Base-by-base conservation (phyloP, 2,888 invertebrate species). In the Caenorhabditis sp. region DNA sequence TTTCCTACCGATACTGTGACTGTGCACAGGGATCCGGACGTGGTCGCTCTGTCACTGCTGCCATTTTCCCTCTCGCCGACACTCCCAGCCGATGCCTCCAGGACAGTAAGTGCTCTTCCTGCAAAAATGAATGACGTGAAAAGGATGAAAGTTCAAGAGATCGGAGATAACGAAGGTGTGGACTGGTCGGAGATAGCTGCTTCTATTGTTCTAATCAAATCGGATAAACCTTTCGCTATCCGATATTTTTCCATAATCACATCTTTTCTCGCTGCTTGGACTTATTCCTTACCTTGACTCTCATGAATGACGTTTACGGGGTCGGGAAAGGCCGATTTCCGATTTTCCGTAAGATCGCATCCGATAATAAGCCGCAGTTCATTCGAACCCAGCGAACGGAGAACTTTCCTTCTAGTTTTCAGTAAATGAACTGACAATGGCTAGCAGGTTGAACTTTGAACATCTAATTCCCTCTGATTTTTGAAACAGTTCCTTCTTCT, bases 91-190 rank as follows among this genome's bases (percentile, higher is more conserved):
- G 84, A 40, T 82, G 80, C 53, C 86, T 83, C 91, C 89, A 91
- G 18, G 89, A 89, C 22, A 91, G 92, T 82, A 96, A 93, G 72
- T 95, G 93, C 91, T 96, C 96, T 92, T 96, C 96, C 89, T 96
- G 94, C 28, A 80, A 67, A 13, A 37, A 44, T 68, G 15, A 37
- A 44, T 68, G 61, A 61, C 55, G 61, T 60, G 28, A 26, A 58
- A 28, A 67, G 60, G 67, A 77, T 77, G 68, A 77, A 77, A 68
- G 76, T 77, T 77, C 76, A 68, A n/a, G 68, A 77, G 74, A 74
- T 74, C 74, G 74, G 65, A 74, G 74, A 74, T 74, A 74, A 67
- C 56, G 15, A 47, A 2, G n/a, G 47, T 18, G 47, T n/a, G n/a
- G n/a, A n/a, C n/a, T n/a, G 32, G 15, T 40, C 40, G 40, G 40